Base-by-base conservation (phyloP, 2,888 invertebrate genomes). In the Latrodectus elegans region DNA sequence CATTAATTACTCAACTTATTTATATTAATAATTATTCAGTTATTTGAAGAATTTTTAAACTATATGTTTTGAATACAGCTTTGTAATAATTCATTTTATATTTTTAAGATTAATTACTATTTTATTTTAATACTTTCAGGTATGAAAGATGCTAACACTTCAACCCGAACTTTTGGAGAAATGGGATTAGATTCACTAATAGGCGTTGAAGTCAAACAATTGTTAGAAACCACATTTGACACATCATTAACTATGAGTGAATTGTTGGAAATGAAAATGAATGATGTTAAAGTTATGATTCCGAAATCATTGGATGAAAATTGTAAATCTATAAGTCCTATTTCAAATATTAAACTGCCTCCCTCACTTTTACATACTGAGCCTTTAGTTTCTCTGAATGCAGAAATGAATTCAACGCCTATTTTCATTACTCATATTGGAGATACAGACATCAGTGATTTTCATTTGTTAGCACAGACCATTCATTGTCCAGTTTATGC, bases 211-310 rank as follows among this genome's bases (percentile, higher is more conserved):
- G 10, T 89, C 4, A 88, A 88, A 90, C 93, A 93, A 90, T 92
- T 93, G 6, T 90, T 94, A 65, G 94, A 94, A 90, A 91, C 93
- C 86, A 96, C 96, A 91, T 97, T 96, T 93, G 98, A 99, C 92
- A 93, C 98, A 88, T 95, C 96, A 49, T 93, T 99, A 89, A 95
- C 96, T 89, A 96, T 97, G 90, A 96, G 97, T 92, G 98, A 98
- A 93, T 97, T 99, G 91, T 95, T 98, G 89, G 94, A 94, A 78
- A 93, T 98, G 73, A 97, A 96, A 0, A 95, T 98, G 91, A 95
- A 94, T 51, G 94, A 94, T 90, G 93, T 98, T 77, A 93, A 88
- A 71, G 76, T 26, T 1, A 26, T 88, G 22, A n/a, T 80, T 10
- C 72, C 70, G 14, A 80, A 88, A 55, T 70, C 70, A 0, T 76